phyloP scores from a whole-genome alignment of 2,797 vertebrate genomes.

The Spinibarbus caldwelli region DNA sequence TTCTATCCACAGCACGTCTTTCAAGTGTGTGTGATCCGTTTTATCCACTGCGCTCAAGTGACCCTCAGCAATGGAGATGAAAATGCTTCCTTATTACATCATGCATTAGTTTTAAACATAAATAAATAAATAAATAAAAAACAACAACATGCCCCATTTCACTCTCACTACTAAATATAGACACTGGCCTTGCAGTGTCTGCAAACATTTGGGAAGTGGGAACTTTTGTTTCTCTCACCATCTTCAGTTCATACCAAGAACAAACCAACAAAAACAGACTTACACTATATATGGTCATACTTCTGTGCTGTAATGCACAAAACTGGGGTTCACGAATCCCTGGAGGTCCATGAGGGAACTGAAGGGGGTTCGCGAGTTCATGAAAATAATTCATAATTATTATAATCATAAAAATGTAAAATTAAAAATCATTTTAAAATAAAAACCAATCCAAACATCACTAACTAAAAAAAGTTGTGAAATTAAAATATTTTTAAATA shows the following conservation, averaged over 20 bases:
- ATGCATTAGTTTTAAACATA: not conserved
- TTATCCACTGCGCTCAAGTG: not conserved
- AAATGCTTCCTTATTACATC: not conserved
- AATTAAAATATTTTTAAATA: not conserved
- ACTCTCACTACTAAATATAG: not conserved
- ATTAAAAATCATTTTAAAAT: too few species aligned
- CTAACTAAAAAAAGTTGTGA: not conserved
- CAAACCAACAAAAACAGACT: not conserved
- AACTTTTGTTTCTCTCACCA: conserved; percentile 9
- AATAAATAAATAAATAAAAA: too few species aligned
- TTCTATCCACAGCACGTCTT: conserved; percentile 9
- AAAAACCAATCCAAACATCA: not conserved
- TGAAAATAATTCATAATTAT: not conserved
- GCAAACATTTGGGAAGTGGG: conserved; percentile 4
- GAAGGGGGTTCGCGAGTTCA: not conserved
- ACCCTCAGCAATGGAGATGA: not conserved
- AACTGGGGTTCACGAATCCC: not conserved
- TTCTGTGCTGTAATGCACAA: not conserved
- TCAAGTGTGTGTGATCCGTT: not conserved
- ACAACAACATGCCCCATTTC: not conserved
- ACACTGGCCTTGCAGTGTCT: not conserved
- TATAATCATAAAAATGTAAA: not conserved
- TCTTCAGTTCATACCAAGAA: not conserved
- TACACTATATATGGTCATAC: not conserved
- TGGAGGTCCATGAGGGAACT: not conserved